phyloP scores from a whole-genome alignment of 2,797 vertebrate species.

The Cottoperca gobio region DNA sequence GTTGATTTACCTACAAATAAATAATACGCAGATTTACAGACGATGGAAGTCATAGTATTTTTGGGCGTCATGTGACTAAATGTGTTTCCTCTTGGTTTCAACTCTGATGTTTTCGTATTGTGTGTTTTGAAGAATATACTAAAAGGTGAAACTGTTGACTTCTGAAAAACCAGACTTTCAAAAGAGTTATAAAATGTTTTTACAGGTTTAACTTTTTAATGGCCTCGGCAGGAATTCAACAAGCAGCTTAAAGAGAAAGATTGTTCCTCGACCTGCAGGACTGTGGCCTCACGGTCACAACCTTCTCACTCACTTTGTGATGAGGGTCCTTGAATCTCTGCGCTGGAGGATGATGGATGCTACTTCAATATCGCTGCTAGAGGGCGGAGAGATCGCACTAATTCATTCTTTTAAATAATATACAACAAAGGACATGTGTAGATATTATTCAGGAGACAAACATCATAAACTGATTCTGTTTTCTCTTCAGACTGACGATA shows the following conservation, averaged over 20 bases:
- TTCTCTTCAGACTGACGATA: slow-evolving; percentile 90
- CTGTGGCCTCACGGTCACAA: too few species aligned
- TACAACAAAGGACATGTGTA: too few species aligned
- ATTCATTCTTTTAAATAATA: background rate
- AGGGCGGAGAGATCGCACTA: background rate
- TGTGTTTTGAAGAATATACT: background rate
- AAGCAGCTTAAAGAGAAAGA: background rate
- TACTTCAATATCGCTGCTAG: background rate
- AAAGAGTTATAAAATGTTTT: background rate
- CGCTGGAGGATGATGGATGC: background rate
- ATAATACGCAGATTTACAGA: too few species aligned
- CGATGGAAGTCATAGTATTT: too few species aligned
- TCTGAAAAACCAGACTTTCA: background rate
- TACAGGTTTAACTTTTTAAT: background rate
- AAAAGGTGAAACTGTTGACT: background rate
- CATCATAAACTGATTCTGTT: background rate
- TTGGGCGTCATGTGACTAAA: too few species aligned
- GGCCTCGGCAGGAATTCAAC: slow-evolving; percentile 1
- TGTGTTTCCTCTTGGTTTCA: too few species aligned
- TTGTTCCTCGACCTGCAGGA: background rate
- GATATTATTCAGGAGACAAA: too few species aligned
- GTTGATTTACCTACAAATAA: too few species aligned
- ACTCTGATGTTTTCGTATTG: too few species aligned
- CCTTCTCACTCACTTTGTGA: background rate
- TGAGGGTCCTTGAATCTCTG: background rate